phyloP scores from a whole-genome alignment of 2,888 invertebrate genomes.

The Zygothrica quintamaculata region DNA sequence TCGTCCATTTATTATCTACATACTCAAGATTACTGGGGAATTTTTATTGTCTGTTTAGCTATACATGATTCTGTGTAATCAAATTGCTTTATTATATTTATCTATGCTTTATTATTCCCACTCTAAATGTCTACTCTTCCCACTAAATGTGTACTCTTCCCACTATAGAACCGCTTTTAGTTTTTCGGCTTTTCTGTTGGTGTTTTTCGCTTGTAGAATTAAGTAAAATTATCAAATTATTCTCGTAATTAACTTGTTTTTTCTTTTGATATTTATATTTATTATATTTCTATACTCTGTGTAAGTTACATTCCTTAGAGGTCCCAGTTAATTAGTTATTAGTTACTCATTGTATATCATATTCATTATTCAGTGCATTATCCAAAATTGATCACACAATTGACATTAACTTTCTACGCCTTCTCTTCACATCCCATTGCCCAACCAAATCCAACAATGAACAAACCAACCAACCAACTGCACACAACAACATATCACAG shows the following conservation, averaged over 20 bases:
- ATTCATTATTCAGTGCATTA: constrained; percentile 54
- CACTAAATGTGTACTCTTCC: too few species aligned
- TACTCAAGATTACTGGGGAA: too few species aligned
- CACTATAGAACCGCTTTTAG: too few species aligned
- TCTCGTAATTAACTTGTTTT: not conserved
- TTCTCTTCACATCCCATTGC: constrained; percentile 73
- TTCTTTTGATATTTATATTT: not conserved
- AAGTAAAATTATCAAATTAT: too few species aligned
- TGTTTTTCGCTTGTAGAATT: too few species aligned
- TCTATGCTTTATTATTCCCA: too few species aligned
- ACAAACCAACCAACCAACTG: constrained; percentile 35
- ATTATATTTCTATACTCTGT: not conserved
- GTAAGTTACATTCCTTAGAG: constrained; percentile 13
- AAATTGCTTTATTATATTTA: too few species aligned
- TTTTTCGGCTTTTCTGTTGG: too few species aligned
- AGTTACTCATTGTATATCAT: constrained; percentile 36
- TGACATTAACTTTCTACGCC: constrained; percentile 77
- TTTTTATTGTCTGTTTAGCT: too few species aligned
- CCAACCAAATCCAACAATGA: constrained; percentile 45
- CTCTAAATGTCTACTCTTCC: too few species aligned
- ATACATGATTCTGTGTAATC: too few species aligned
- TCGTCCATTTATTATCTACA: too few species aligned
- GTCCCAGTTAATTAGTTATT: constrained; percentile 35
- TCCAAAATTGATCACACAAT: constrained; percentile 61
- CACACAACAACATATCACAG: constrained; percentile 77